Conservation (phyloP, 2,797 vertebrate species). For the Esox masquinongy region DNA sequence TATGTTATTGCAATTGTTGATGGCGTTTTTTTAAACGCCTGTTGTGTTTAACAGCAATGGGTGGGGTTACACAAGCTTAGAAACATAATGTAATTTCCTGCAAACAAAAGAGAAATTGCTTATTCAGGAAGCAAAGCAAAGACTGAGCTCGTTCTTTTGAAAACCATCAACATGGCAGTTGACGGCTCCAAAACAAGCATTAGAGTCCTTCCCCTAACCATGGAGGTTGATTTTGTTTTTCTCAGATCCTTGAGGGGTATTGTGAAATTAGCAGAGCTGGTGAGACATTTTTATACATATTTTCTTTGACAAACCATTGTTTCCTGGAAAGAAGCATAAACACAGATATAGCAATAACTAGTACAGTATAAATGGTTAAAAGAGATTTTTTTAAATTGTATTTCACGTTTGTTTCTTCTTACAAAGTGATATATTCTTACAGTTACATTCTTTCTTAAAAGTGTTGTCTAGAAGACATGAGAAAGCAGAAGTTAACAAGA, state of each 20-base stretch:
- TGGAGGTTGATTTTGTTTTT: constrained; percentile 60
- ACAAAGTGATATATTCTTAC: neutral
- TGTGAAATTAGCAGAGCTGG: constrained; percentile 70
- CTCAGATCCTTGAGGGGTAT: constrained; percentile 64
- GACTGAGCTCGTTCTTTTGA: neutral
- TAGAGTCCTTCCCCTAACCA: neutral
- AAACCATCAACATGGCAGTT: constrained; percentile 28
- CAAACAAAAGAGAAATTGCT: constrained; percentile 41
- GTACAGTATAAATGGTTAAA: neutral
- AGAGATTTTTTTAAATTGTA: neutral
- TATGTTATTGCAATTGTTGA: too few relatives aligned
- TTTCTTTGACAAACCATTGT: neutral
- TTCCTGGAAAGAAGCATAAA: neutral
- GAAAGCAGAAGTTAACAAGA: neutral
- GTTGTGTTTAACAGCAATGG: neutral
- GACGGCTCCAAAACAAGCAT: neutral
- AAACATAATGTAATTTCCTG: constrained; percentile 53
- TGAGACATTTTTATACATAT: constrained; percentile 43
- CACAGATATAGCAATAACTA: neutral
- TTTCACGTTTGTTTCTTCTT: neutral
- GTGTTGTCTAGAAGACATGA: neutral
- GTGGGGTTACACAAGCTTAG: constrained; percentile 8
- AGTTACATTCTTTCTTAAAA: neutral
- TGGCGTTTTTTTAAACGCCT: neutral
- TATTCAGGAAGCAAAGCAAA: constrained; percentile 53